Conservation (phyloP, 1,140 invertebrate genomes). For the Heliothis subflexa region DNA sequence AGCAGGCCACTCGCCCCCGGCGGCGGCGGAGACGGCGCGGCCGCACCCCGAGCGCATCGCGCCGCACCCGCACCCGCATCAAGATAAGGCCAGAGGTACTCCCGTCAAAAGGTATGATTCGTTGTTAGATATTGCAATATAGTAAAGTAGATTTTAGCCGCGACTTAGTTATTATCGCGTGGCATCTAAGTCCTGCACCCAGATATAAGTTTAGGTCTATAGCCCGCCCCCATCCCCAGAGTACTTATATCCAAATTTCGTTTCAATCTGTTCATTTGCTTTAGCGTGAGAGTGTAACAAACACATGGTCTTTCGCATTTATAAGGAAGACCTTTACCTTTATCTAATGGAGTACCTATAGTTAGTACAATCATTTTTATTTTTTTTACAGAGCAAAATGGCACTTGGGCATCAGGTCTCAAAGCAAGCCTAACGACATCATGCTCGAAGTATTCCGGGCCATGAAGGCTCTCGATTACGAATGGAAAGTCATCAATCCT, state of each 20-base stretch:
- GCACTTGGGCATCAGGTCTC: slow-evolving; percentile 99
- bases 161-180: too few relatives aligned
- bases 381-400: slow-evolving; percentile 94
- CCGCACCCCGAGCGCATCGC: slow-evolving; percentile 98
- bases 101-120: slow-evolving; percentile 85
- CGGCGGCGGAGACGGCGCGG: slow-evolving; percentile 76
- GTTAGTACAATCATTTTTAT: neutral
- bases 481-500: slow-evolving; percentile 99
- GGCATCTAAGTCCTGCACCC: neutral
- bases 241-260: too few relatives aligned
- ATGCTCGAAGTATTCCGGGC: slow-evolving; percentile 99
- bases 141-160: too few relatives aligned
- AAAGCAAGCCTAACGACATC: slow-evolving; percentile 99
- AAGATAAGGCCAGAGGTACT: slow-evolving; percentile 78
- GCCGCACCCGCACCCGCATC: slow-evolving; percentile 84
- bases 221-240: too few relatives aligned
- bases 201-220: too few relatives aligned
- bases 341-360: too few relatives aligned
- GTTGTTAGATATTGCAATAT: too few relatives aligned
- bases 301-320: too few relatives aligned
- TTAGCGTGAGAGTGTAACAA: too few relatives aligned
- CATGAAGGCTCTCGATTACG: slow-evolving; percentile 99
- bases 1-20: slow-evolving; percentile 83
- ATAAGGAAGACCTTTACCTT: too few relatives aligned
- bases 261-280: too few relatives aligned